Percentiles rank a stretch among this genome's conserved stretches.
Evolutionary conservation across 2,113 vertebrate genomes (phyloP).

Genomic region (Anarrhichthys ocellatus): DNA sequence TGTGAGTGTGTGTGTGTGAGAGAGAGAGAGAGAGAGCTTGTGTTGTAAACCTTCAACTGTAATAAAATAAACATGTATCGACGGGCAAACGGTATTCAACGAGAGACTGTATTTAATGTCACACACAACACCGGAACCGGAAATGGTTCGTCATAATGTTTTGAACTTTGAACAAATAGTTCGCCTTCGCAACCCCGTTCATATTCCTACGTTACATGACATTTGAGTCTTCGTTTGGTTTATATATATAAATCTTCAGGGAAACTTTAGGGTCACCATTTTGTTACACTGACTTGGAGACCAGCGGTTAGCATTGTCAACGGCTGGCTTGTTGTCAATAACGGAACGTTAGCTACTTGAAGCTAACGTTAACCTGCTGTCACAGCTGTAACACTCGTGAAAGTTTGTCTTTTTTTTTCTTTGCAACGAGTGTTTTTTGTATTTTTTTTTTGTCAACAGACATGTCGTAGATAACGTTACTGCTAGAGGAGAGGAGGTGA

Average conservation of each 20-base stretch:
- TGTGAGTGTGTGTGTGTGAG: too few relatives aligned
- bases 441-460: too few relatives aligned
- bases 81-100: too few relatives aligned
- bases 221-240: background rate
- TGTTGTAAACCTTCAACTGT: too few relatives aligned
- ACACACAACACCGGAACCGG: constrained; percentile 30
- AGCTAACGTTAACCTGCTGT: background rate
- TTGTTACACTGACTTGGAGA: background rate
- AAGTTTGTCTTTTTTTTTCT: background rate
- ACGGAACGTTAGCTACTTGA: background rate
- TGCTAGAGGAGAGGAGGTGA: constrained; percentile 19
- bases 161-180: constrained; percentile 6
- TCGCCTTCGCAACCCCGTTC: background rate
- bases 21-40: too few relatives aligned
- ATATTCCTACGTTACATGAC: too few relatives aligned
- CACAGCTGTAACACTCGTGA: background rate
- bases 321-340: background rate
- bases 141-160: background rate
- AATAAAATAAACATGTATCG: too few relatives aligned
- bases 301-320: background rate
- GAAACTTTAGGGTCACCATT: background rate
- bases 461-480: background rate
- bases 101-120: too few relatives aligned
- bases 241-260: background rate
- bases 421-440: background rate